Percentiles rank a stretch among this genome's conserved stretches.
These are phyloP conservation scores for Thereuonema tuberculata DNA, from an alignment of 1,140 invertebrate genomes.

Conservation along the genomic window DNA sequence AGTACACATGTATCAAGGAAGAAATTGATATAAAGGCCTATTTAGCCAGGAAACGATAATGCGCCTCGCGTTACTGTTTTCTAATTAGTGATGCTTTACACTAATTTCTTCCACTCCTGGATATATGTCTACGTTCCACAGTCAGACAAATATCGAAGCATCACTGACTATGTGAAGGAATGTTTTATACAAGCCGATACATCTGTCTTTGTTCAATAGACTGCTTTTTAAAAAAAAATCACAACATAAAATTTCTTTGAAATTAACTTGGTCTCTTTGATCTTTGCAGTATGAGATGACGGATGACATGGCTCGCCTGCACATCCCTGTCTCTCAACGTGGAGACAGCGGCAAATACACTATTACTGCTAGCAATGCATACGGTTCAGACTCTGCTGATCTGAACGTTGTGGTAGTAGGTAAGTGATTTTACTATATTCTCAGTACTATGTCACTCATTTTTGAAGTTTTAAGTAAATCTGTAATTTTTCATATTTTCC, in stretches of 20 bases:
- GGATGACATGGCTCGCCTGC: slow-evolving; percentile 67
- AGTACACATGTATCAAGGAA: no score
- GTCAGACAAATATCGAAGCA: no score
- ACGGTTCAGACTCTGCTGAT: slow-evolving; percentile 80
- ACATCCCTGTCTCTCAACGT: slow-evolving; percentile 74
- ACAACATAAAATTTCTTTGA: slow-evolving; percentile 5
- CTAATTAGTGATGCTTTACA: no score
- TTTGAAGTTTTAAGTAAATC: not conserved
- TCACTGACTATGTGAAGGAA: no score
- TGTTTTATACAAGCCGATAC: no score
- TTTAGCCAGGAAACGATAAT: no score
- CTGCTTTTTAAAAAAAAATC: not conserved
- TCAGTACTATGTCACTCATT: not conserved
- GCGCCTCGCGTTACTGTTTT: no score
- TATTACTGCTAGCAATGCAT: slow-evolving; percentile 72
- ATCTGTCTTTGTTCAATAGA: no score
- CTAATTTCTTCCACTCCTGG: no score
- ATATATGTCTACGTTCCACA: no score
- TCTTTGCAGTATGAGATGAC: slow-evolving; percentile 69
- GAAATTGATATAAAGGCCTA: no score
- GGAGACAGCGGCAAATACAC: slow-evolving; percentile 87
- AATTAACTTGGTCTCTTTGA: no score
- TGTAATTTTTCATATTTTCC: not conserved
- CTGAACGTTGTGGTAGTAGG: slow-evolving; percentile 62
- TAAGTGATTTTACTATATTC: slow-evolving; percentile 18